phyloP scores from a whole-genome alignment of 2,888 invertebrate genomes.

The Lasioglossum malachurum region DNA sequence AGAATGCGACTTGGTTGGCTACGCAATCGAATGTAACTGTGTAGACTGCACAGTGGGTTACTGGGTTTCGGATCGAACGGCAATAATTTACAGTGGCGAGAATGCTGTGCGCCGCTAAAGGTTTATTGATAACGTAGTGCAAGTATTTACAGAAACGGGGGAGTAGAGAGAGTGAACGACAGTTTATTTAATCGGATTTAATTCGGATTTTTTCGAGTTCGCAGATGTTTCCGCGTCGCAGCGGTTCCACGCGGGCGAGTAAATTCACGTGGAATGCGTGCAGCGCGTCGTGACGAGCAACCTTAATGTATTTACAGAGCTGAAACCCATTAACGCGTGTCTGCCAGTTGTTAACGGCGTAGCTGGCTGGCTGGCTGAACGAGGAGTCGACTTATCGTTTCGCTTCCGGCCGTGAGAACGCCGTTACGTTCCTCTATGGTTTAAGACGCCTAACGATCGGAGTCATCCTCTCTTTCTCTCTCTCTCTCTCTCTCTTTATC shows the following conservation, averaged over 20 bases:
- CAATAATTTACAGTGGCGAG: background rate
- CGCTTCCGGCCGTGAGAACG: slow-evolving; percentile 71
- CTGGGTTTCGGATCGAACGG: background rate
- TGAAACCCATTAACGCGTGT: slow-evolving; percentile 78
- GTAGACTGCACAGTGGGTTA: background rate
- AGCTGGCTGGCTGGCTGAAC: slow-evolving; percentile 58
- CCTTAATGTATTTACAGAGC: slow-evolving; percentile 79
- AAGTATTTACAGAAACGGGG: background rate
- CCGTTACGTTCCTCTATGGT: slow-evolving; percentile 47
- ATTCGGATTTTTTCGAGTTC: background rate
- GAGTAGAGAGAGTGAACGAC: background rate
- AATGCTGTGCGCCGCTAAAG: background rate
- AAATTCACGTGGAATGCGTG: slow-evolving; percentile 38
- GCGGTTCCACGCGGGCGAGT: background rate
- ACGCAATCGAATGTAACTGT: background rate
- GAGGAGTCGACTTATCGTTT: slow-evolving; percentile 69
- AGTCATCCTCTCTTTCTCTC: background rate
- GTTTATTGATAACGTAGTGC: background rate
- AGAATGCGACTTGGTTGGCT: background rate
- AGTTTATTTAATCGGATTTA: no score
- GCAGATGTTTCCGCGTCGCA: slow-evolving; percentile 11
- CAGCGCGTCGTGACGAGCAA: slow-evolving; percentile 54
- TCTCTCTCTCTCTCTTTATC: background rate
- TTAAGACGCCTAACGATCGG: slow-evolving; percentile 54
- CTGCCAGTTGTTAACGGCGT: slow-evolving; percentile 74